phyloP scores from a whole-genome alignment of 2,113 vertebrate genomes.

The Sturnira hondurensis region DNA sequence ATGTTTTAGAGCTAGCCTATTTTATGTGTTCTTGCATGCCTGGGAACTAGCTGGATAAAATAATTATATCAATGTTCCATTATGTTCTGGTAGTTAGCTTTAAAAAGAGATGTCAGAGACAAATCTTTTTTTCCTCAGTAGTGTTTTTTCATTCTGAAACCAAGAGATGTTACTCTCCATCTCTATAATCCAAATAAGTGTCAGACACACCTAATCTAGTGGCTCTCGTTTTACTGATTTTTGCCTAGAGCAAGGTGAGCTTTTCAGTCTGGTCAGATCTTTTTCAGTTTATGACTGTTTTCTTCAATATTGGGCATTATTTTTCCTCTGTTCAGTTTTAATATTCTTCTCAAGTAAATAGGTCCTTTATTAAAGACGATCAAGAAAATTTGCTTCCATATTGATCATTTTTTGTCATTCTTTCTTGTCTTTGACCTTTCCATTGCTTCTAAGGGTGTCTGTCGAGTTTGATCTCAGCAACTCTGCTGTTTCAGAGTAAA shows the following conservation, averaged over 20 bases:
- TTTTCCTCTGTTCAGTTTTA: background rate
- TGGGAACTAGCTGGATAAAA: background rate
- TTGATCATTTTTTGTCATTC: background rate
- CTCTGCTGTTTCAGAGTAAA: background rate
- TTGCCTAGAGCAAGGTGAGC: conserved; percentile 21
- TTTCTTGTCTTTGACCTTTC: background rate
- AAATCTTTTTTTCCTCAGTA: background rate
- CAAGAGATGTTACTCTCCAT: background rate
- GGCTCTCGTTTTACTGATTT: background rate
- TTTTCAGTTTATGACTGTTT: background rate
- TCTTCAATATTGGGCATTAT: background rate
- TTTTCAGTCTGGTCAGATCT: conserved; percentile 19
- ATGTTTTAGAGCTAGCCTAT: background rate
- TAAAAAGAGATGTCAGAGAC: background rate
- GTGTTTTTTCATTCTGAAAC: background rate
- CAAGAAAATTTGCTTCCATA: background rate
- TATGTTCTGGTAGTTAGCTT: background rate
- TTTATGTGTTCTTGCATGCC: background rate
- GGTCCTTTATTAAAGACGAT: background rate
- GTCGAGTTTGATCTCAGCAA: background rate
- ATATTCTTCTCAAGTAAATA: background rate
- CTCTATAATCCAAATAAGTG: background rate
- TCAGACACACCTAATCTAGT: background rate
- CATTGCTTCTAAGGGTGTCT: background rate
- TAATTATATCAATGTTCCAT: background rate